These are phyloP conservation scores for Cephonodes hylas DNA, from an alignment of 2,888 invertebrate species.

Conservation along the genomic window DNA sequence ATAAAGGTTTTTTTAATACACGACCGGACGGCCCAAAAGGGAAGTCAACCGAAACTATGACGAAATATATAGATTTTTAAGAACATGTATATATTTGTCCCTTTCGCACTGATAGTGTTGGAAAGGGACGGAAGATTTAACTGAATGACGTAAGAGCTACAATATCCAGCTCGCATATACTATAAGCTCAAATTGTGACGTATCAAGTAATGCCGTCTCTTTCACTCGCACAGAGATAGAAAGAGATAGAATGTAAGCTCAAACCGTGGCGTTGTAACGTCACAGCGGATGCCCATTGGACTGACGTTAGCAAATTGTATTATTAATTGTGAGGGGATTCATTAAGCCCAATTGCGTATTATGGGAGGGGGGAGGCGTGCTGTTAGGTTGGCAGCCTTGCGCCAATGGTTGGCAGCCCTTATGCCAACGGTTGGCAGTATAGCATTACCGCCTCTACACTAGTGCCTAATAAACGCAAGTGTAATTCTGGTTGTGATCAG, in stretches of 20 bases:
- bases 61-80: too few relatives aligned
- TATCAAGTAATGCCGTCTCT: not conserved
- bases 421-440: not conserved
- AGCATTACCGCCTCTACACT: too few relatives aligned
- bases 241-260: not conserved
- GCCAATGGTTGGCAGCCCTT: not conserved
- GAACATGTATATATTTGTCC: too few relatives aligned
- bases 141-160: not conserved
- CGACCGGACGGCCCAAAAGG: too few relatives aligned
- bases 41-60: not conserved
- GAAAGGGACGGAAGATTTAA: not conserved
- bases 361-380: not conserved
- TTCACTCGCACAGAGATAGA: not conserved
- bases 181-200: not conserved
- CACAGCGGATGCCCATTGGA: not conserved
- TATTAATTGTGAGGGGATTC: not conserved
- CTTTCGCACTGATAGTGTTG: not conserved
- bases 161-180: not conserved
- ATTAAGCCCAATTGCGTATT: not conserved
- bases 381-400: not conserved
- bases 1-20: too few relatives aligned
- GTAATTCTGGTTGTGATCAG: too few relatives aligned
- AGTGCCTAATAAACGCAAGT: too few relatives aligned
- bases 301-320: slow-evolving; percentile 10
- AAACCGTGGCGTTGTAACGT: not conserved